phyloP scores from a whole-genome alignment of 2,797 vertebrate species.

The Crax fasciolata region DNA sequence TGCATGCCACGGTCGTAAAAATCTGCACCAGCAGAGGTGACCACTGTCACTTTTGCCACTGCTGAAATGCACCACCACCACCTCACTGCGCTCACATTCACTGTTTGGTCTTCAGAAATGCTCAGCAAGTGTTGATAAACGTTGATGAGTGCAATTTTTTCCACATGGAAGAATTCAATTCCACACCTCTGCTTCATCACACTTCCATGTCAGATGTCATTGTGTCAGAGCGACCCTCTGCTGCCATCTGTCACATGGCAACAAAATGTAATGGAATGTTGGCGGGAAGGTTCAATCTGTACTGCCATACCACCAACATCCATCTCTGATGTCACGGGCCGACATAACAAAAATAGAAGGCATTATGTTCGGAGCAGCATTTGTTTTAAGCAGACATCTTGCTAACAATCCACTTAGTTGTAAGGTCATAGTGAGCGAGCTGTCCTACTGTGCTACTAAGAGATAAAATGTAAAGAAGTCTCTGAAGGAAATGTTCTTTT shows the following conservation, averaged over 20 bases:
- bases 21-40: not conserved
- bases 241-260: not conserved
- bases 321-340: not conserved
- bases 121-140: not conserved
- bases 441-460: not conserved
- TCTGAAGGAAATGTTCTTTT: not conserved
- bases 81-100: not conserved
- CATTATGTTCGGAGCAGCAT: not conserved
- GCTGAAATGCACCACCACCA: not conserved
- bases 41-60: too few relatives aligned
- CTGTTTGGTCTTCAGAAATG: not conserved
- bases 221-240: not conserved
- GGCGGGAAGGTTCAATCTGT: not conserved
- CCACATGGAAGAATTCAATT: not conserved
- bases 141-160: not conserved
- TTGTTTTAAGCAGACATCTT: not conserved
- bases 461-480: not conserved
- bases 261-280: not conserved
- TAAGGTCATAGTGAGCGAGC: not conserved
- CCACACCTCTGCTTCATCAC: not conserved
- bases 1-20: not conserved
- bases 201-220: not conserved
- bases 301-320: not conserved
- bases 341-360: not conserved
- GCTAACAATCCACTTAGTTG: not conserved